phyloP scores from a whole-genome alignment of 1,140 invertebrate species.

The Musca domestica region DNA sequence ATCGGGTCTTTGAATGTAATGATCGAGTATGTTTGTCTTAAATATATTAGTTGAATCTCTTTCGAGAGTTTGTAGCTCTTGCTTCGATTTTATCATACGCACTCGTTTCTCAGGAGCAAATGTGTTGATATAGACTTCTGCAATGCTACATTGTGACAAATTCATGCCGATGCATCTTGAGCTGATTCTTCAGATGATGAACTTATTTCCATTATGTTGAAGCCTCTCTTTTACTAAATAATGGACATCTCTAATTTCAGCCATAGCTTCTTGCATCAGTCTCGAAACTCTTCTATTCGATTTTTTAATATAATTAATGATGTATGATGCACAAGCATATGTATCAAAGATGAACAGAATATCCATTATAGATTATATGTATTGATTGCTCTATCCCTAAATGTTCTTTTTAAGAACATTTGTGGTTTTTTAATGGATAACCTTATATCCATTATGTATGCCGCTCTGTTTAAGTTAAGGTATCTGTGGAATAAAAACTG shows the following conservation, averaged over 20 bases:
- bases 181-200: constrained; percentile 23
- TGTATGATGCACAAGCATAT: too few species aligned
- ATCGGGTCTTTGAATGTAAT: constrained; percentile 18
- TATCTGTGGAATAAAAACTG: too few species aligned
- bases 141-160: constrained; percentile 16
- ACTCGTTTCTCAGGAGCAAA: constrained; percentile 9
- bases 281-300: constrained; percentile 29
- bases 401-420: constrained; percentile 28
- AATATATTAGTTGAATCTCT: constrained; percentile 14
- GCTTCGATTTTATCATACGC: constrained; percentile 10
- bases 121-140: constrained; percentile 15
- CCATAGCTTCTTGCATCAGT: constrained; percentile 21
- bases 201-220: constrained; percentile 25
- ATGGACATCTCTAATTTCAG: constrained; percentile 15
- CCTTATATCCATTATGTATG: too few species aligned
- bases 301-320: constrained; percentile 33
- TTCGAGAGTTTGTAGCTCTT: background rate
- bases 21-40: background rate
- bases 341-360: constrained; percentile 43
- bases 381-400: constrained; percentile 35
- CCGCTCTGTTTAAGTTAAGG: too few species aligned
- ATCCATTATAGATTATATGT: constrained; percentile 41
- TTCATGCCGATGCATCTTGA: constrained; percentile 25
- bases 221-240: constrained; percentile 18
- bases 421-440: too few species aligned